Conservation (phyloP, 2,888 invertebrate genomes). For the Athripsodes cinereus region DNA sequence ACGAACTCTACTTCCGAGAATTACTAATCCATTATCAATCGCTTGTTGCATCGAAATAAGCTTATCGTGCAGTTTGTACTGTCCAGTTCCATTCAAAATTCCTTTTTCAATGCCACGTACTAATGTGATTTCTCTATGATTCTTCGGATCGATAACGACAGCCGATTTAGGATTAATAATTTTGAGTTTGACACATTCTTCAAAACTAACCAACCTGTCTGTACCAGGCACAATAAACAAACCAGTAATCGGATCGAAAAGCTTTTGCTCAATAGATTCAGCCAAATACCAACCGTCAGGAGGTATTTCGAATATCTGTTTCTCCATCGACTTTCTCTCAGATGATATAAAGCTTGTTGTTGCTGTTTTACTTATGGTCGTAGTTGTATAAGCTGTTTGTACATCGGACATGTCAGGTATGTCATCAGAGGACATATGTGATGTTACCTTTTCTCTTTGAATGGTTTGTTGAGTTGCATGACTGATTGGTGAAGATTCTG, state of each 20-base stretch:
- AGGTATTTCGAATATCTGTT: slow-evolving; percentile 72
- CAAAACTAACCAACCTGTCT: slow-evolving; percentile 75
- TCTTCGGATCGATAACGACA: slow-evolving; percentile 70
- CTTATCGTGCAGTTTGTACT: slow-evolving; percentile 55
- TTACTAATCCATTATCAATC: slow-evolving; percentile 57
- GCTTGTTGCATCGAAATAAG: slow-evolving; percentile 69
- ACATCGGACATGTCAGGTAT: slow-evolving; percentile 13
- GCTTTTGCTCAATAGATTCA: slow-evolving; percentile 74
- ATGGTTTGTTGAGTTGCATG: background rate
- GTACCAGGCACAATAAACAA: slow-evolving; percentile 82
- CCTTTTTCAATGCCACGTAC: slow-evolving; percentile 70
- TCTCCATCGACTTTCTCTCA: slow-evolving; percentile 53
- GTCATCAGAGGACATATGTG: slow-evolving; percentile 12
- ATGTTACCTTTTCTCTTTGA: slow-evolving; percentile 5
- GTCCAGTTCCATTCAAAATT: slow-evolving; percentile 72
- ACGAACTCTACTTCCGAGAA: slow-evolving; percentile 51
- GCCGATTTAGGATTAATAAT: slow-evolving; percentile 83
- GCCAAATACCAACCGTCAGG: slow-evolving; percentile 75
- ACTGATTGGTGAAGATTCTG: background rate
- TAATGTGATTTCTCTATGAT: slow-evolving; percentile 61
- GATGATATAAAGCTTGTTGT: slow-evolving; percentile 41
- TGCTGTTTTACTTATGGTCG: slow-evolving; percentile 36
- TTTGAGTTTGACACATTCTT: slow-evolving; percentile 80
- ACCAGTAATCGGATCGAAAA: slow-evolving; percentile 79
- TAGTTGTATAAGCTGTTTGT: slow-evolving; percentile 30